phyloP scores from a whole-genome alignment of 2,113 vertebrate genomes.

The Erythrocercus mccallii region DNA sequence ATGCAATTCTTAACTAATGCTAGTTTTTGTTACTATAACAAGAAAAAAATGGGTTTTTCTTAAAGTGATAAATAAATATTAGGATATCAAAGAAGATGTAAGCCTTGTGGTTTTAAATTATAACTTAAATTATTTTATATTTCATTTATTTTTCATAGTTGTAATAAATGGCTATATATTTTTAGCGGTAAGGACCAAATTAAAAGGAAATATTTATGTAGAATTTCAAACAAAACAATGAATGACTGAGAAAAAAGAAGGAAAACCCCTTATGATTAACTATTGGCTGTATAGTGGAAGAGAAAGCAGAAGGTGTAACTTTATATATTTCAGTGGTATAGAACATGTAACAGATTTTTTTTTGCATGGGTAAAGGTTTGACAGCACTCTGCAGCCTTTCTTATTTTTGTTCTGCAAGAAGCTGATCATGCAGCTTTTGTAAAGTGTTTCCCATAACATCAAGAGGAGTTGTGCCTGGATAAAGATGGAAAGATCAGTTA shows the following conservation, averaged over 20 bases:
- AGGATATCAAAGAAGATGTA: background rate
- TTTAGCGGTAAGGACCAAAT: background rate
- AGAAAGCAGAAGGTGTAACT: background rate
- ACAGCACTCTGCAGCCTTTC: background rate
- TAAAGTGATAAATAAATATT: background rate
- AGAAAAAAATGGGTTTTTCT: background rate
- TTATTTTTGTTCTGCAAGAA: background rate
- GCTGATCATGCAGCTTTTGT: background rate
- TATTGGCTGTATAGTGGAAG: background rate
- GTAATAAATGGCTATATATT: background rate
- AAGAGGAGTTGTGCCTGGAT: background rate
- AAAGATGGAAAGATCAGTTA: background rate
- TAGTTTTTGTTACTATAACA: background rate
- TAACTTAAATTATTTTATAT: background rate
- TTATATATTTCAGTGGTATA: background rate
- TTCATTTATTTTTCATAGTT: background rate
- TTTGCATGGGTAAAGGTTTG: background rate
- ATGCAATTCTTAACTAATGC: background rate
- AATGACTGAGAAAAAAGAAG: background rate
- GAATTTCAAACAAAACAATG: background rate
- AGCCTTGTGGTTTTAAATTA: background rate
- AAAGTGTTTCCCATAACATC: background rate
- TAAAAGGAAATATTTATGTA: background rate
- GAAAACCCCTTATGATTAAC: fast-evolving
- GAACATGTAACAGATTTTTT: background rate